Base-by-base conservation (phyloP, 2,888 invertebrate species). In the Myathropa florea region DNA sequence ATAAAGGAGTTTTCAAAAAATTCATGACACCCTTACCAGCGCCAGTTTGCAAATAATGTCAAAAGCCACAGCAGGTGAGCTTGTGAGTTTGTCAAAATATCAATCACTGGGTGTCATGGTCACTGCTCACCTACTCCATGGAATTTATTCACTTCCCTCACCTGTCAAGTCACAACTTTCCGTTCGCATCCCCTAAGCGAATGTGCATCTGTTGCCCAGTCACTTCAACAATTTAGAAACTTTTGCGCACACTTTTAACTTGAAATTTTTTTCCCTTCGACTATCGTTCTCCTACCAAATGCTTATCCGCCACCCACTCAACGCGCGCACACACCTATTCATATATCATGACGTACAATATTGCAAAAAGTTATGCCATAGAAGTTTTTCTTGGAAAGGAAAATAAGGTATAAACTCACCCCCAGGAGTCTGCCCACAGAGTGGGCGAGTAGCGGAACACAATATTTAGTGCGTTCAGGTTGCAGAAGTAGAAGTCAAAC, bases 401-500 rank as follows among this genome's bases (percentile, higher is more conserved):
- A 18, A 46, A 46, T 46, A 18, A 46, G 18, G 18, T 18, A 46
- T 46, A 46, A n/a, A 18, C 46, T 7, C 46, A 33, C 33, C 33
- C 30, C 33, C 1, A n/a, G 33, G 9, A 14, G 2, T 36, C 12
- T 4, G 14, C 39, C n/a, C 6, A 18, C 46, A 7, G 46, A n/a
- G 39, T 14, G n/a, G 3, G 12, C 33, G 33, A 18, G 18, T 18
- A 39, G 28, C 59, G 39, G 12, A 76, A 39, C n/a, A 64, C 9
- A 57, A 46, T 46, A 46, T 46, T 46, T 46, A 30, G 30, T 10
- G 72, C 55, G 59, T 60, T 68, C 63, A 65, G 21, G 57, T 67
- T 46, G 67, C 57, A 71, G 57, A 67, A 67, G 67, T 57, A 24
- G 30, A 21, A 55, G 30, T 23, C 4, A 59, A 71, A 76, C 60